These are phyloP conservation scores for Eristalinus aeneus DNA, from an alignment of 2,888 invertebrate genomes.

Conservation along the genomic window DNA sequence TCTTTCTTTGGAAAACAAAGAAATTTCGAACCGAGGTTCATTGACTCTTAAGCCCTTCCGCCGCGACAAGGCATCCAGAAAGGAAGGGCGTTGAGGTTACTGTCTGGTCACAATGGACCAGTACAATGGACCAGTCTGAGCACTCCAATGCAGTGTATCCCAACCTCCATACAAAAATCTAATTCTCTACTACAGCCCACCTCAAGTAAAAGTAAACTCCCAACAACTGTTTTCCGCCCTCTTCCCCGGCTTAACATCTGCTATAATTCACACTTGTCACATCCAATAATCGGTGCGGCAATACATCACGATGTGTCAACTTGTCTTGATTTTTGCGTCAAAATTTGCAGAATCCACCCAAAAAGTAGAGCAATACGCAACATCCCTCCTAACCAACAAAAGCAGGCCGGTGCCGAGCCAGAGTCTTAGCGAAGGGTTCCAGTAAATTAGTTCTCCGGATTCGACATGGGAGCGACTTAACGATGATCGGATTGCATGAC, in stretches of 20 bases:
- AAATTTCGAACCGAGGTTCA: too few relatives aligned
- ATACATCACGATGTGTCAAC: constrained; percentile 47
- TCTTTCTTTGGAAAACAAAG: too few relatives aligned
- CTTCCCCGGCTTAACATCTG: constrained; percentile 28
- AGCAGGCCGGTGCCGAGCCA: neutral
- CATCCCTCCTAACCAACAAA: neutral
- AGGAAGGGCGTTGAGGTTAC: too few relatives aligned
- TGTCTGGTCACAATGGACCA: too few relatives aligned
- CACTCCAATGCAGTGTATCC: too few relatives aligned
- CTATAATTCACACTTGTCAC: neutral
- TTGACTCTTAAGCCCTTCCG: too few relatives aligned
- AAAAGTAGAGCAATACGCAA: constrained; percentile 32
- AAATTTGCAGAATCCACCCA: constrained; percentile 37
- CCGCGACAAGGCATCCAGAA: too few relatives aligned
- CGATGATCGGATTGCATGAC: constrained; percentile 65
- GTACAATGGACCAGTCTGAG: too few relatives aligned
- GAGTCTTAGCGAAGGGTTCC: constrained; percentile 24
- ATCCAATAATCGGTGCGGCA: constrained; percentile 11
- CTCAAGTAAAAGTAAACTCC: neutral
- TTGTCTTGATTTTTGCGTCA: constrained; percentile 9
- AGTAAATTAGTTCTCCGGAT: constrained; percentile 61
- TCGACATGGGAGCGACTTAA: constrained; percentile 69
- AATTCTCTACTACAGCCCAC: too few relatives aligned
- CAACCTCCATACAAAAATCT: too few relatives aligned
- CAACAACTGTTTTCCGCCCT: neutral